Percentiles rank a stretch among this genome's conserved stretches.
phyloP scores from a whole-genome alignment of 1,140 invertebrate genomes.

The Drosophila pseudoananassae region DNA sequence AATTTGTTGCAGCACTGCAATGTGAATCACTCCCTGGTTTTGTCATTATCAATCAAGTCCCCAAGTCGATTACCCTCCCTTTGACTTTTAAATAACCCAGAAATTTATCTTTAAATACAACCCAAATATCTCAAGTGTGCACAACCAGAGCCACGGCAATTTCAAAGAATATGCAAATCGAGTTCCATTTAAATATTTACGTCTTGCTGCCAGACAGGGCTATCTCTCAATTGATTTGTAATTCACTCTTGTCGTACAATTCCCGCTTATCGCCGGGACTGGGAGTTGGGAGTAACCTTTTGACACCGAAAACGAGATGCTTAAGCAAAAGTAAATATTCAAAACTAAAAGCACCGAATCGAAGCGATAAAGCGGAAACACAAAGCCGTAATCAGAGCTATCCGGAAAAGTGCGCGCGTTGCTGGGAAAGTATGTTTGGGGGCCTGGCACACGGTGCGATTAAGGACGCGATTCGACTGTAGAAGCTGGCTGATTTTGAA shows the following conservation, averaged over 20 bases:
- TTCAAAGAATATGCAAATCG: conserved; percentile 44
- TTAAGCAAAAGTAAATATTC: conserved; percentile 41
- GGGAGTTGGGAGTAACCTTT: conserved; percentile 7
- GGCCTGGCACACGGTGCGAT: conserved; percentile 51
- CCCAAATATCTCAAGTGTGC: conserved; percentile 43
- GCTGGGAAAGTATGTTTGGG: conserved; percentile 16
- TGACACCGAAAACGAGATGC: conserved; percentile 36
- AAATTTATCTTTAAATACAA: background rate
- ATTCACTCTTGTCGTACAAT: conserved; percentile 39
- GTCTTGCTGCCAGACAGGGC: conserved; percentile 22
- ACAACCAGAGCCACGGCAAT: conserved; percentile 28
- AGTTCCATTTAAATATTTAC: conserved; percentile 54
- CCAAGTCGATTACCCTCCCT: background rate
- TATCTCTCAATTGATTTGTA: conserved; percentile 38
- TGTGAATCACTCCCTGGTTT: background rate
- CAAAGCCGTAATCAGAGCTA: conserved; percentile 9
- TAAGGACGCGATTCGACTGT: conserved; percentile 11
- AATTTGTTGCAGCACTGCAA: background rate
- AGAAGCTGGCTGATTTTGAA: conserved; percentile 29
- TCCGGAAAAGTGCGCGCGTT: conserved; percentile 46
- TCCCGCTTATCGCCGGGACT: conserved; percentile 32
- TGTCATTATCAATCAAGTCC: background rate
- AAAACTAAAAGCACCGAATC: conserved; percentile 30
- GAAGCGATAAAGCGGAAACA: conserved; percentile 35
- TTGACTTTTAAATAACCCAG: background rate